These are phyloP conservation scores for Suricata suricatta DNA, from an alignment of 2,113 vertebrate species.

Conservation along the genomic window DNA sequence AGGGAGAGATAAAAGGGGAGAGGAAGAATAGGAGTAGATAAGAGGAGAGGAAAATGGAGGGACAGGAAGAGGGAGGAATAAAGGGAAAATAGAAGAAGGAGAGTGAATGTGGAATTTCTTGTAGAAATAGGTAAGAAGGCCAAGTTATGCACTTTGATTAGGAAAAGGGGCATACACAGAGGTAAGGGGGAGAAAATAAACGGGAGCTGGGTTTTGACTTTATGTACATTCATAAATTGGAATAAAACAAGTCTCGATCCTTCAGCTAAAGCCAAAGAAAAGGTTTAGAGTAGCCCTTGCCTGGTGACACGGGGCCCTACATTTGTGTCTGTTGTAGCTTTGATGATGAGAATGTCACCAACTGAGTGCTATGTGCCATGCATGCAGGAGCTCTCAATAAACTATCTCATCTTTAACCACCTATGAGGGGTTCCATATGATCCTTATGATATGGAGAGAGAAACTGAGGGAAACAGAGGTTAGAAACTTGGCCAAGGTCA, in stretches of 20 bases:
- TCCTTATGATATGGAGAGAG: not conserved
- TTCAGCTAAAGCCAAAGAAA: not conserved
- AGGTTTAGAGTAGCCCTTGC: not conserved
- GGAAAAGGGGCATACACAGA: not conserved
- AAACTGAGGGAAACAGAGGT: not conserved
- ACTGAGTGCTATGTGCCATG: not conserved
- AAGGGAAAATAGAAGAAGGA: not conserved
- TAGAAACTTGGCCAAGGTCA: not conserved
- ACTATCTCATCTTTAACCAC: not conserved
- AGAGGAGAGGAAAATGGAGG: too few relatives aligned
- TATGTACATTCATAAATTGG: not conserved
- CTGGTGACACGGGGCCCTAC: rapidly evolving
- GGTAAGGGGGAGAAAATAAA: not conserved
- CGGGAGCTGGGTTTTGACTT: not conserved
- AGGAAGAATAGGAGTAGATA: rapidly evolving
- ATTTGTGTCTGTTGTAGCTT: not conserved
- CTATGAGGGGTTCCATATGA: not conserved
- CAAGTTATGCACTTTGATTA: not conserved
- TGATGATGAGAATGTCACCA: not conserved
- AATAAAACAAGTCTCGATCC: not conserved
- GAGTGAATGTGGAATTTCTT: not conserved
- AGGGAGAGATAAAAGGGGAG: not conserved
- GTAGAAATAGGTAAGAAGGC: not conserved
- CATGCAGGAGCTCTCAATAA: not conserved
- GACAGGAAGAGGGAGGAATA: not conserved